Evolutionary conservation across 2,113 vertebrate species (phyloP), one percentile per base, ranked within the genome.

Genomic region (Athene cunicularia): DNA sequence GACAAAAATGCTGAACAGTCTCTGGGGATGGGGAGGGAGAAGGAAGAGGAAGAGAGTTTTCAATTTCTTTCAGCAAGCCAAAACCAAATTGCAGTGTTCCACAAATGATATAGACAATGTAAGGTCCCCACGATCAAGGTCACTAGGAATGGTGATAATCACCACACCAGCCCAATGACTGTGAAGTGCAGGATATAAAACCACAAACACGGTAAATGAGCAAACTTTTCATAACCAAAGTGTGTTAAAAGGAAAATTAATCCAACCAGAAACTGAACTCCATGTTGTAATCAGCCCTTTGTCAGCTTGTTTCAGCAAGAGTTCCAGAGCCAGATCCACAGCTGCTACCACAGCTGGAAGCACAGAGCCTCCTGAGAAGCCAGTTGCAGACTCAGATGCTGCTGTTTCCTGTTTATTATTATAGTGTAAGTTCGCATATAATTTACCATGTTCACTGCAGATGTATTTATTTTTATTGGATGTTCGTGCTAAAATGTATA

Each of bases 341-440:
- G 93, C 94, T 97, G 94, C 95, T 97, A 89, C 82, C 90, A 96
- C 96, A 96, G 94, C 95, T 97, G 96, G 95, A 97, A 91, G 83
- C 82, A 85, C 11, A 32, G 13, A 97, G 77, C 91, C 96, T 95
- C 95, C 77, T 76, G 96, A 97, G 95, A 97, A 97, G 89, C 93
- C 96, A 92, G 91, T 96, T 96, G 93, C 85, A 97, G 83, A 93
- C 47, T 95, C 95, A 97, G 95, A 97, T 97, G 97, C 95, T 93
- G 97, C 93, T 92, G 95, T 71, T 98, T 97, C 97, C 97, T 97
- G 97, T 97, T 97, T 97, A 97, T 97, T 97, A 96, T 97, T 97
- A 95, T 62, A 97, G 81, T 94, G 91, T 90, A 95, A 96, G 84
- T 95, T 97, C 27, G 33, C 95, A 90, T 97, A 96, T 93, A 94